These are phyloP conservation scores for Drosophila algonquin DNA, from an alignment of 2,888 invertebrate species.

Conservation along the genomic window DNA sequence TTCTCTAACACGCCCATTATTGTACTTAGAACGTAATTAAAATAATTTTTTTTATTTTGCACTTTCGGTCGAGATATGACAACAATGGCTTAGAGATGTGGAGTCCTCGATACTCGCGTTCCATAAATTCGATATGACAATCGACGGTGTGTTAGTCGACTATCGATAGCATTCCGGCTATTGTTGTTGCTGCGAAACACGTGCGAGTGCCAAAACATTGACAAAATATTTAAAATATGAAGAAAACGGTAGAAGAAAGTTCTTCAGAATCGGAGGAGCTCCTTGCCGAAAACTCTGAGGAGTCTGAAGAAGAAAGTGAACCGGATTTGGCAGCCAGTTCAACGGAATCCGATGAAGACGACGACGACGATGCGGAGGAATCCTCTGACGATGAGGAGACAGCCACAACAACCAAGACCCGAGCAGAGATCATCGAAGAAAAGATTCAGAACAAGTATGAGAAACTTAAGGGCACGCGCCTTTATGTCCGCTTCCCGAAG, in stretches of 20 bases:
- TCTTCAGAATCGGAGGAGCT: slow-evolving; percentile 14
- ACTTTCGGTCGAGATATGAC: slow-evolving; percentile 17
- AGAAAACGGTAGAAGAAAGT: neutral
- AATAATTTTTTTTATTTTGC: slow-evolving; percentile 12
- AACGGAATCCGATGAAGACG: slow-evolving; percentile 76
- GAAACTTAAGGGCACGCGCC: slow-evolving; percentile 73
- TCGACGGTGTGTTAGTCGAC: neutral
- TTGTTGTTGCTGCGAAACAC: slow-evolving; percentile 1
- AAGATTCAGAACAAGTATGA: slow-evolving; percentile 67
- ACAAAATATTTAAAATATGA: neutral
- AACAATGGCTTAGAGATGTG: slow-evolving; percentile 20
- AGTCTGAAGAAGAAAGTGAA: slow-evolving; percentile 18
- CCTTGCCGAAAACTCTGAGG: slow-evolving; percentile 19
- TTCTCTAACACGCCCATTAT: slow-evolving; percentile 90
- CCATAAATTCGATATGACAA: neutral
- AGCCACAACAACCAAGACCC: slow-evolving; percentile 28
- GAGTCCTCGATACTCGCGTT: neutral
- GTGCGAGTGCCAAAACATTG: slow-evolving; percentile 1
- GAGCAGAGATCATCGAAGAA: slow-evolving; percentile 55
- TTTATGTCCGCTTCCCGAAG: slow-evolving; percentile 77
- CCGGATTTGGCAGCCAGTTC: slow-evolving; percentile 67
- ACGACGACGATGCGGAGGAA: slow-evolving; percentile 31
- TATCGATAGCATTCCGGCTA: neutral
- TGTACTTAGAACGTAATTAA: slow-evolving; percentile 16
- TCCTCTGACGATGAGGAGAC: slow-evolving; percentile 1